Base-by-base conservation (phyloP, 2,797 vertebrate species). In the Danio kyathit region DNA sequence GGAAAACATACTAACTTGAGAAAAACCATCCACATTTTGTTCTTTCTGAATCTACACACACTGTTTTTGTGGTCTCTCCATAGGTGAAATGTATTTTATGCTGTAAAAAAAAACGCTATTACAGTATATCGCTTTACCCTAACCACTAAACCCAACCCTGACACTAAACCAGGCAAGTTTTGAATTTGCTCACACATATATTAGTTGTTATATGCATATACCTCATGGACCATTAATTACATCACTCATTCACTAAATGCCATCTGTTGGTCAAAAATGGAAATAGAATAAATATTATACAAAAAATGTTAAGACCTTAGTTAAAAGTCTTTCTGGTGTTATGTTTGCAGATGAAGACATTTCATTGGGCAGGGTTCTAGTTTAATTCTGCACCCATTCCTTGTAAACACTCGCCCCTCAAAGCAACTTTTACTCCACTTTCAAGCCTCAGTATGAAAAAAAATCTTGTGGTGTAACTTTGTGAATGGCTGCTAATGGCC, bases 211-310 rank as follows among this genome's bases (percentile, higher is more conserved):
- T 52, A 54, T 72, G 61, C 48, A 80, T 43, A 76, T 69, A 21
- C 60, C 12, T 41, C 16, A 41, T 12, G 60, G 54, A 40, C 57
- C 63, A 74, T 64, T 72, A 13, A 29, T 16, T 19, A 29, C 43
- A 66, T 40, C 9, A 61, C 44, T 29, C 75, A 76, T 57, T 59
- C 5, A 81, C 48, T 65, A 85, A 81, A 66, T 84, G 82, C 84
- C 85, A 88, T 85, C 84, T 88, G 72, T 88, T 88, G 83, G 83
- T 72, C 69, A 79, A 57, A 84, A 83, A 69, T 82, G 81, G 86
- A 82, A 88, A 81, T 83, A 71, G 46, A 82, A 66, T 44, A 83
- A 73, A 59, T 17, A 41, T 17, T 0, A 59, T 77, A 7, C n/a
- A 54, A 44, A 46, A 61, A 61, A 48, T 46, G 4, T 6, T 44